Percentiles rank a stretch among this genome's conserved stretches.
These are phyloP conservation scores for Pandemis corylana DNA, from an alignment of 2,888 invertebrate species.

Conservation along the genomic window DNA sequence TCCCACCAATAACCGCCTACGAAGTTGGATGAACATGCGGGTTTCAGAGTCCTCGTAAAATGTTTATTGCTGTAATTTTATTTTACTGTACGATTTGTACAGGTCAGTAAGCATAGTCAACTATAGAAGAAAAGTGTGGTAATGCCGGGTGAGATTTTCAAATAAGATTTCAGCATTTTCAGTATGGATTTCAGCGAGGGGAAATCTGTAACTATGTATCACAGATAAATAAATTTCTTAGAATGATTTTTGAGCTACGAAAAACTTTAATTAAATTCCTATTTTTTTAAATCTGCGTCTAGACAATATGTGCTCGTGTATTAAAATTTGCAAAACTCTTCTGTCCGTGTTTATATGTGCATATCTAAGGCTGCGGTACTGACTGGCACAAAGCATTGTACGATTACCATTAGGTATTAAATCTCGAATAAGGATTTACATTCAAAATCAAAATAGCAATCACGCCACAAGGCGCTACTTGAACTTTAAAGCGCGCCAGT, in stretches of 20 bases:
- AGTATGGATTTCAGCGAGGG: too few relatives aligned
- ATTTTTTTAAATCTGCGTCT: too few relatives aligned
- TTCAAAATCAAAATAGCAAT: slow-evolving; percentile 39
- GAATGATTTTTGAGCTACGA: too few relatives aligned
- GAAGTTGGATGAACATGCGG: not conserved
- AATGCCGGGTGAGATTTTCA: too few relatives aligned
- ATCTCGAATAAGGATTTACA: slow-evolving; percentile 18
- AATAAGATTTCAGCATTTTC: too few relatives aligned
- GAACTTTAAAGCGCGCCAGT: slow-evolving; percentile 29
- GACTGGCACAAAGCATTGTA: not conserved
- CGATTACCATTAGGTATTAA: slow-evolving; percentile 13
- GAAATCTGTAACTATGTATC: too few relatives aligned
- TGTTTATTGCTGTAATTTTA: not conserved
- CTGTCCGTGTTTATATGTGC: not conserved
- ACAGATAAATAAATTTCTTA: too few relatives aligned
- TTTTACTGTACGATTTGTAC: not conserved
- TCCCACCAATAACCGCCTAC: not conserved
- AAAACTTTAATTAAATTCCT: too few relatives aligned
- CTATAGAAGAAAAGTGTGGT: not conserved
- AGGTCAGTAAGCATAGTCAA: not conserved
- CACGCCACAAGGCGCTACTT: slow-evolving; percentile 24
- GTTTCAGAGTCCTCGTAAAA: not conserved
- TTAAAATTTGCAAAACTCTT: too few relatives aligned
- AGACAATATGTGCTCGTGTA: too few relatives aligned
- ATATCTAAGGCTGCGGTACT: not conserved